Evolutionary conservation across 2,797 vertebrate species (phyloP).

Genomic region (Halcyon chelicuti): DNA sequence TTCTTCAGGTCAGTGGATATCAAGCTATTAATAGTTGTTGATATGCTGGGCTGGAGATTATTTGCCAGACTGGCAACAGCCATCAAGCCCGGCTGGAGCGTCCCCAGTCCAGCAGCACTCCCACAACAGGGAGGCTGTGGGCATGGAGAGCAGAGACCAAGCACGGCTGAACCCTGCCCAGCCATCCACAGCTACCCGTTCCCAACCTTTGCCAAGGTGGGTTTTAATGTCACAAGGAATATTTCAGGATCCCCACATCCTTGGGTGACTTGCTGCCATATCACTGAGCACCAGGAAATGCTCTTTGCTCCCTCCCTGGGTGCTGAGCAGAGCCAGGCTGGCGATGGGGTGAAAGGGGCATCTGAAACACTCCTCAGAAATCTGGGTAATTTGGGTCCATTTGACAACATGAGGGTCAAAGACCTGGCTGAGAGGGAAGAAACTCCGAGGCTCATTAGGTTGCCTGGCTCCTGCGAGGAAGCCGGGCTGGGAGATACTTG

Average conservation of each 20-base stretch:
- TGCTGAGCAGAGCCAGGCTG: neutral
- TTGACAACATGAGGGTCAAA: neutral
- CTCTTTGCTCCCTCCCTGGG: neutral
- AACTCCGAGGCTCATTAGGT: neutral
- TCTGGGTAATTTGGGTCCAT: neutral
- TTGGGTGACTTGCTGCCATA: neutral
- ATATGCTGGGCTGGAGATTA: neutral
- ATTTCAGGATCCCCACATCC: neutral
- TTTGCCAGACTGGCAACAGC: neutral
- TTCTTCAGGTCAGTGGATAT: neutral
- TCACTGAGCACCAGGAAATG: fast-evolving
- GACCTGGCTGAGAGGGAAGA: neutral
- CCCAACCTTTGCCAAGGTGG: neutral
- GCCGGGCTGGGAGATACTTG: neutral
- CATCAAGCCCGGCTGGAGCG: fast-evolving
- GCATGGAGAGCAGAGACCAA: neutral
- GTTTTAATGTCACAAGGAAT: neutral
- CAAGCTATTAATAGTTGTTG: neutral
- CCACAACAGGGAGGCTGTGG: neutral
- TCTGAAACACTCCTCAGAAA: neutral
- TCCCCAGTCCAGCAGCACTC: fast-evolving
- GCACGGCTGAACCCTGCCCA: neutral
- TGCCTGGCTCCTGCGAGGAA: neutral
- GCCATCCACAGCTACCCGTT: neutral
- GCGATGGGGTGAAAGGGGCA: neutral